A percentile compares a stretch with the other conserved stretches of the same genome.
These are phyloP conservation scores for Drosophila kanekoi DNA, from an alignment of 2,888 invertebrate genomes.

Conservation along the genomic window DNA sequence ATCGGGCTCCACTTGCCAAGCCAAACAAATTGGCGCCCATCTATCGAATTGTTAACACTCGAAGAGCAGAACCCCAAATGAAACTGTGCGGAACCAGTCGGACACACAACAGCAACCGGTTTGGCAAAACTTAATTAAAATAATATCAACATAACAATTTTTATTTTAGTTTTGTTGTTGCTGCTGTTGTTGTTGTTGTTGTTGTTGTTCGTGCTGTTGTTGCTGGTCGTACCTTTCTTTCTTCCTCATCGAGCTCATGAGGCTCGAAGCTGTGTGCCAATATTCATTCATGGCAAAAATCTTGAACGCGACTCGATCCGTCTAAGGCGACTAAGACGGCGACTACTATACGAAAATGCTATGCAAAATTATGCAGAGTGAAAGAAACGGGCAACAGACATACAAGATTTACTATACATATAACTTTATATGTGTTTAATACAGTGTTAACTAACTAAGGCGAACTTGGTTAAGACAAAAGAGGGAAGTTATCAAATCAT, in stretches of 20 bases:
- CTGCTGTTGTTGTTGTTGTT: slow-evolving; percentile 7
- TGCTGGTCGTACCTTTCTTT: slow-evolving; percentile 43
- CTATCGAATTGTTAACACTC: slow-evolving; percentile 80
- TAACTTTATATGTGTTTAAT: slow-evolving; percentile 40
- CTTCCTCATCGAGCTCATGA: slow-evolving; percentile 58
- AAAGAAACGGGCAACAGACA: slow-evolving; percentile 68
- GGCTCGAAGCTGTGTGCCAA: slow-evolving; percentile 67
- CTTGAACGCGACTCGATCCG: slow-evolving; percentile 61
- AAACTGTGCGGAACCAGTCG: slow-evolving; percentile 64
- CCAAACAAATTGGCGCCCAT: slow-evolving; percentile 78
- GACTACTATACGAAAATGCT: slow-evolving; percentile 67
- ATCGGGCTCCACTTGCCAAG: slow-evolving; percentile 65
- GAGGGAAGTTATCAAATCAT: no score
- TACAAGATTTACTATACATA: slow-evolving; percentile 68
- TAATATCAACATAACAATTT: slow-evolving; percentile 83
- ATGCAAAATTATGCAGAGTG: slow-evolving; percentile 82
- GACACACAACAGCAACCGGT: slow-evolving; percentile 69
- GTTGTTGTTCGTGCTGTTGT: slow-evolving; percentile 30
- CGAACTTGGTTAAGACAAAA: slow-evolving; percentile 2
- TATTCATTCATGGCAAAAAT: slow-evolving; percentile 76
- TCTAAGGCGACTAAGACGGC: slow-evolving; percentile 50
- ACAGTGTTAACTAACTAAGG: slow-evolving; percentile 52
- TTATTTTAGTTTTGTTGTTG: slow-evolving; percentile 52
- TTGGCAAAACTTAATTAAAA: slow-evolving; percentile 82
- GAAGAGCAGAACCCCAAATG: slow-evolving; percentile 63